Evolutionary conservation across 1,140 invertebrate genomes (phyloP).

Genomic region (Drosophila nikananu): DNA sequence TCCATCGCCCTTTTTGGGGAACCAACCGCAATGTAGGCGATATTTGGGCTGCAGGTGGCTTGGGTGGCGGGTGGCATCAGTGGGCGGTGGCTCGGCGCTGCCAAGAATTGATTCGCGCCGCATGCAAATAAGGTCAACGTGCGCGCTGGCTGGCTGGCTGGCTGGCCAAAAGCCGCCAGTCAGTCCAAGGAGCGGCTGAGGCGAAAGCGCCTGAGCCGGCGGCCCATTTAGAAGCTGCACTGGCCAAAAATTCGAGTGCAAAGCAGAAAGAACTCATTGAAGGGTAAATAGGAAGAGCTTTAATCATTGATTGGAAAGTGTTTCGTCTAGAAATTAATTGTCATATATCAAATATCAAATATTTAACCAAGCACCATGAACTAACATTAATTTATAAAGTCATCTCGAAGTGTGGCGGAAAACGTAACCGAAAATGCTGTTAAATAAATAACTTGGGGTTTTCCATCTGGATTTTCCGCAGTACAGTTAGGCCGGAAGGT

Average conservation of each 20-base stretch:
- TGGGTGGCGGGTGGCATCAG: neutral
- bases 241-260: neutral
- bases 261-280: neutral
- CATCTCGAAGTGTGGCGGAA: neutral
- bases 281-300: too few relatives aligned
- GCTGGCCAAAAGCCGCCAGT: slow-evolving; percentile 63
- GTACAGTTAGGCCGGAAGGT: slow-evolving; percentile 62
- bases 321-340: too few relatives aligned
- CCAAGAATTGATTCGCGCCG: slow-evolving; percentile 76
- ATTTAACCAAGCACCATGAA: too few relatives aligned
- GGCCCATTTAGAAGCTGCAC: slow-evolving; percentile 38
- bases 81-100: slow-evolving; percentile 7
- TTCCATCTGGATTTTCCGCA: slow-evolving; percentile 12
- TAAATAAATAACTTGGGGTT: neutral
- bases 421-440: neutral
- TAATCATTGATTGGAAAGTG: too few relatives aligned
- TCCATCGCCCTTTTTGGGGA: slow-evolving; percentile 19
- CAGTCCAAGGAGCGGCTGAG: slow-evolving; percentile 44
- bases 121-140: slow-evolving; percentile 82
- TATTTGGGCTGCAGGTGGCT: slow-evolving; percentile 1
- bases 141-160: slow-evolving; percentile 50
- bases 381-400: neutral
- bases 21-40: slow-evolving; percentile 56
- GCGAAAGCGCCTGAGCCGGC: slow-evolving; percentile 31
- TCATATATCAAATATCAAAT: too few relatives aligned